Base-by-base conservation (phyloP, 2,888 invertebrate genomes). In the Polia nebulosa region DNA sequence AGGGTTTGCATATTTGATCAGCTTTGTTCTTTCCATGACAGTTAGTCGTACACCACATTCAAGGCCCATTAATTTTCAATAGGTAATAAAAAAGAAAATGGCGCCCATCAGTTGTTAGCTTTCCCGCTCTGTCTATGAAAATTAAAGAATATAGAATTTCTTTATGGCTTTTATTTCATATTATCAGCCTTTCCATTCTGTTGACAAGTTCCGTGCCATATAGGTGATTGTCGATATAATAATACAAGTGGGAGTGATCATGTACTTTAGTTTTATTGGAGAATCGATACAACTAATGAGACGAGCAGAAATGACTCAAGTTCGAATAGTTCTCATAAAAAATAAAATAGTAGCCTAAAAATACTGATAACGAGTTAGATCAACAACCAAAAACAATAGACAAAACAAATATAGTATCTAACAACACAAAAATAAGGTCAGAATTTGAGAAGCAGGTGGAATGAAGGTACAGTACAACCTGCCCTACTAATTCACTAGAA, bases 401-500 rank as follows among this genome's bases (percentile, higher is more conserved):
- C 72, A 65, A 73, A 15, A 60, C 44, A 56, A 68, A 57, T 49
- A 44, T 41, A 0, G 13, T 11, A 52, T 34, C 49, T 80, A 62
- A 11, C 1, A 15, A 9, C 9, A 63, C 13, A 1, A 65, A 53
- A 49, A 63, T 69, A 63, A 64, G 27, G 52, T 17, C 11, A 34
- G n/a, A 32, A 55, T 44, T 69, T 25, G 60, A 53, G 79, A 86
- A 49, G 52, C 47, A 59, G 56, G 36, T 51, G 55, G 67, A 53
- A 73, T 66, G 68, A 69, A 75, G 67, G 74, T 83, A 88, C 84
- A 85, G 67, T 85, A 84, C 89, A 90, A 90, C 92, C 88, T 94
- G 94, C 87, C 93, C 94, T 90, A 95, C 90, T 93, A 95, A 94
- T 94, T 94, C 92, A 90, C 88, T 87, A 86, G 86, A 91, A 86